These are phyloP conservation scores for Sula dactylatra DNA, from an alignment of 2,113 vertebrate genomes.

Conservation along the genomic window DNA sequence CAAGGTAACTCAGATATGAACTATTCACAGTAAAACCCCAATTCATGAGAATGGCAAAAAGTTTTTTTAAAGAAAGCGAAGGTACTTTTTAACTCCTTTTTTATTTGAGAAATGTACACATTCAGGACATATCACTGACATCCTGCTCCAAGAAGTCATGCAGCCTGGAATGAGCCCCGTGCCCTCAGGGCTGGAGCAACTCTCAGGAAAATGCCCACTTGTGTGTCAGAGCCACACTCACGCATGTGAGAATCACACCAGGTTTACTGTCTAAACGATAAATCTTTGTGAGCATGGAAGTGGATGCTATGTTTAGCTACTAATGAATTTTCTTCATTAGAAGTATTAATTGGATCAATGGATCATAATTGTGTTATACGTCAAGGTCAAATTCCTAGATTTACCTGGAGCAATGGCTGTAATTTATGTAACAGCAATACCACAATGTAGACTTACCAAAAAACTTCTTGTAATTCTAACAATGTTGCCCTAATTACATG, in stretches of 20 bases:
- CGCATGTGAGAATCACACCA: neutral
- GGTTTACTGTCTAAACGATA: neutral
- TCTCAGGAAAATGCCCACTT: neutral
- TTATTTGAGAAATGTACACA: neutral
- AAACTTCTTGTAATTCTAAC: neutral
- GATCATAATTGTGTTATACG: neutral
- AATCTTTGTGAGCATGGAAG: neutral
- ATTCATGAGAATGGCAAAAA: neutral
- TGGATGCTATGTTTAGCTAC: neutral
- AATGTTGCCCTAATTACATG: neutral
- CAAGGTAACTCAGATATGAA: neutral
- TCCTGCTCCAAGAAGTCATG: neutral
- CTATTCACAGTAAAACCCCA: neutral
- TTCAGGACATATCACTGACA: neutral
- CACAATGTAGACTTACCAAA: neutral
- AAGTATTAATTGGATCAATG: neutral
- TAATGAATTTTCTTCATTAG: neutral
- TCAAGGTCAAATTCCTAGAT: neutral
- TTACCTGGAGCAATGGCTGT: neutral
- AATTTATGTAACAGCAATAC: neutral
- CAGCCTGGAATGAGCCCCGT: neutral
- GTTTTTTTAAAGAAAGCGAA: neutral
- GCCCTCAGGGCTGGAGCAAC: neutral
- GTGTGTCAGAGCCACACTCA: fast-evolving
- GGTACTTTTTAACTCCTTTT: neutral